phyloP scores from a whole-genome alignment of 2,113 vertebrate genomes.

The Callocephalon fimbriatum region DNA sequence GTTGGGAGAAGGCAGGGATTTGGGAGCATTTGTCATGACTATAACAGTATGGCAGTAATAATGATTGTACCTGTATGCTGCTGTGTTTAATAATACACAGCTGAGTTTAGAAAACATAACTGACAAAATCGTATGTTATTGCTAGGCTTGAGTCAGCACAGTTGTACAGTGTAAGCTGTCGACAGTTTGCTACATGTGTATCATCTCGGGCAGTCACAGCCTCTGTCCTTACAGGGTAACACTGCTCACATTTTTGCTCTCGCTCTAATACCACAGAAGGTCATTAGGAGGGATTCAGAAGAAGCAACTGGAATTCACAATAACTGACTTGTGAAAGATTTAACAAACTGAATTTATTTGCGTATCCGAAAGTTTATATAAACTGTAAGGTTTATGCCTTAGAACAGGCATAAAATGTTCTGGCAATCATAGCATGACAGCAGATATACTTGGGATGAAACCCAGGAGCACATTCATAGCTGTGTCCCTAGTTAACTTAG shows the following conservation, averaged over 20 bases:
- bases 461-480: not conserved
- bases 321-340: not conserved
- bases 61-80: not conserved
- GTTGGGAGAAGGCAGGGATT: not conserved
- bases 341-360: not conserved
- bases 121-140: not conserved
- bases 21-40: not conserved
- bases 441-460: not conserved
- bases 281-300: not conserved
- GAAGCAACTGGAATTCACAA: not conserved
- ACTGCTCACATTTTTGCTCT: not conserved
- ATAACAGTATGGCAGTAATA: not conserved
- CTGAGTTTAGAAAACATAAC: not conserved
- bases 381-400: too few species aligned
- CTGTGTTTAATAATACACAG: not conserved
- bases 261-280: not conserved
- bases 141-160: not conserved
- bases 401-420: not conserved
- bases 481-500: not conserved
- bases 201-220: not conserved
- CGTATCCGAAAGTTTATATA: not conserved
- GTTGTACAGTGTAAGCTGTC: fast-evolving
- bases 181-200: fast-evolving
- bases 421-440: not conserved
- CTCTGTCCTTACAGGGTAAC: not conserved